phyloP scores from a whole-genome alignment of 2,113 vertebrate genomes.

The Ceyx cyanopectus region DNA sequence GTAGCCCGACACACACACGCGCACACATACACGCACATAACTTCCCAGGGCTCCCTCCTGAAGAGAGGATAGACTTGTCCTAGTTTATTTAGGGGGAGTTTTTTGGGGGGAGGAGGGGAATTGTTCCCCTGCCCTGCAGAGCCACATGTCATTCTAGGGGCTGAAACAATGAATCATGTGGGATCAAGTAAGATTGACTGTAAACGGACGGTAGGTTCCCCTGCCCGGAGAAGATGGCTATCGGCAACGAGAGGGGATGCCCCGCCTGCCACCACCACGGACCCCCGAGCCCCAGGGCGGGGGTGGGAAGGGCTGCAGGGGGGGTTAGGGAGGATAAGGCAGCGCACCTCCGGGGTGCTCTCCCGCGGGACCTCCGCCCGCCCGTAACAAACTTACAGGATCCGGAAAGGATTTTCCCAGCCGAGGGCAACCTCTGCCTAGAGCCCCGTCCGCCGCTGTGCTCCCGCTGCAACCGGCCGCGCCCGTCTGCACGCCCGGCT shows the following conservation, averaged over 20 bases:
- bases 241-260: not conserved
- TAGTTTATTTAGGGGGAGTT: not conserved
- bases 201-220: not conserved
- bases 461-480: not conserved
- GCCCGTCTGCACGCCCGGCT: not conserved
- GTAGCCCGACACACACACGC: not conserved
- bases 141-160: not conserved
- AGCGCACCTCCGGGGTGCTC: not conserved
- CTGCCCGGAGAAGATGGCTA: not conserved
- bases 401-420: conserved; percentile 71
- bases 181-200: not conserved
- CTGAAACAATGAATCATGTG: conserved; percentile 42
- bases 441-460: not conserved
- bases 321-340: not conserved
- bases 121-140: no score
- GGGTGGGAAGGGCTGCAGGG: not conserved
- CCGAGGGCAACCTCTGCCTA: not conserved
- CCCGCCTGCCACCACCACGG: not conserved
- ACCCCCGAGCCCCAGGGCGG: not conserved
- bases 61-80: not conserved
- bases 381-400: conserved; percentile 74
- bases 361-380: not conserved
- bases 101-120: not conserved
- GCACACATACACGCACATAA: not conserved
- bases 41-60: not conserved